Evolutionary conservation across 1,140 invertebrate genomes (phyloP).

Genomic region (Stegodyphus mimosarum): DNA sequence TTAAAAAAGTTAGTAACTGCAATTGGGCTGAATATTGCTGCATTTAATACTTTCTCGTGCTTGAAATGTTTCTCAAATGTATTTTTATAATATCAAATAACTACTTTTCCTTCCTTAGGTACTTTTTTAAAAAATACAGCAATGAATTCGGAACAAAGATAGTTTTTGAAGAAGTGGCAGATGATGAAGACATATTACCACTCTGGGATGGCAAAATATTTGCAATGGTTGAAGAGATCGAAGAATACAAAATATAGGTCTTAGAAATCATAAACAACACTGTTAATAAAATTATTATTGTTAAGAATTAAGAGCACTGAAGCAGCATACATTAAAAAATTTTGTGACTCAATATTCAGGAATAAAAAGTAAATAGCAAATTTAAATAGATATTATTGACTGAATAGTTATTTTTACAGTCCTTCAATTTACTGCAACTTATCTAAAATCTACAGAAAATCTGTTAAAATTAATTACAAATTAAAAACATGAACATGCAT

Average conservation of each 20-base stretch:
- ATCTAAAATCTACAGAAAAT: neutral
- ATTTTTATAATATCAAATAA: neutral
- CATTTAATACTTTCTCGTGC: too few species aligned
- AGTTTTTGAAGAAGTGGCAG: slow-evolving; percentile 91
- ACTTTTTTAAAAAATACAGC: slow-evolving; percentile 94
- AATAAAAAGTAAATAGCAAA: neutral
- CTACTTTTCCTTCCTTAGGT: slow-evolving; percentile 74
- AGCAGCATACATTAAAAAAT: neutral
- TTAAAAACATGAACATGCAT: too few species aligned
- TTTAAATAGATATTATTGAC: neutral
- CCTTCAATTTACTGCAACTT: neutral
- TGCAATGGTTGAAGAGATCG: slow-evolving; percentile 63
- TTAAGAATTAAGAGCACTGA: neutral
- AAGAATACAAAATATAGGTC: slow-evolving; percentile 5
- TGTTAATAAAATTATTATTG: neutral
- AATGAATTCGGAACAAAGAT: slow-evolving; percentile 88
- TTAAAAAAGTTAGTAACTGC: too few species aligned
- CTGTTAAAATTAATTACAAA: too few species aligned
- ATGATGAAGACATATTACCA: slow-evolving; percentile 86
- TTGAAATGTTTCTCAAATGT: too few species aligned
- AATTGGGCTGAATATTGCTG: too few species aligned
- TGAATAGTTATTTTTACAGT: neutral
- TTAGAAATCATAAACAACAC: neutral
- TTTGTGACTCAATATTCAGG: neutral
- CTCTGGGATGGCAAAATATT: slow-evolving; percentile 94